Evolutionary conservation across 2,888 invertebrate genomes (phyloP).

Genomic region (Meteorus colon): DNA sequence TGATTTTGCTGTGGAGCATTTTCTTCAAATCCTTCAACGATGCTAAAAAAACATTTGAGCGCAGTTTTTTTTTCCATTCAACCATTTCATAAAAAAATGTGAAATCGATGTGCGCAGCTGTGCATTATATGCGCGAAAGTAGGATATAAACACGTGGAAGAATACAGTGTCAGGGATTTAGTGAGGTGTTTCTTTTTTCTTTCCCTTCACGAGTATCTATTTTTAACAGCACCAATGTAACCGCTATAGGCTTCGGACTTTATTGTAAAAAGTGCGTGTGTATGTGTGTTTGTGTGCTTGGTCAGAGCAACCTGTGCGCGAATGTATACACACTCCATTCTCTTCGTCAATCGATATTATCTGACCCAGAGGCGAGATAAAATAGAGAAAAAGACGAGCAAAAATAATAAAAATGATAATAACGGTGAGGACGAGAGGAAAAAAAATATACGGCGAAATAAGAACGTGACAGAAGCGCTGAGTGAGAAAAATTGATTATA

Average conservation of each 20-base stretch:
- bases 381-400: slow-evolving; percentile 42
- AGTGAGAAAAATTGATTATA: not conserved
- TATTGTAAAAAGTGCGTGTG: not conserved
- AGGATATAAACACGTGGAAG: not conserved
- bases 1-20: too few species aligned
- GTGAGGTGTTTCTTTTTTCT: slow-evolving; percentile 11
- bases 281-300: slow-evolving; percentile 31
- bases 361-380: slow-evolving; percentile 53
- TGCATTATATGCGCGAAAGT: not conserved
- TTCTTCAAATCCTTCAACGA: too few species aligned
- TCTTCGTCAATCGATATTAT: slow-evolving; percentile 52
- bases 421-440: not conserved
- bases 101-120: slow-evolving; percentile 21
- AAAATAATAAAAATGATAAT: slow-evolving; percentile 12
- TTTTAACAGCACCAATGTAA: slow-evolving; percentile 33
- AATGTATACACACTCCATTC: slow-evolving; percentile 32
- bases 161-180: slow-evolving; percentile 17
- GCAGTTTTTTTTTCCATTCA: not conserved
- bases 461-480: not conserved
- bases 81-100: not conserved
- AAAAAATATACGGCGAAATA: not conserved
- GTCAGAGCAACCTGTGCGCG: slow-evolving; percentile 28
- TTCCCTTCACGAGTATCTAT: slow-evolving; percentile 31
- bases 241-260: not conserved
- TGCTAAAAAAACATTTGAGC: not conserved